Evolutionary conservation across 1,140 invertebrate genomes (phyloP).

Genomic region (Gerris buenoi): DNA sequence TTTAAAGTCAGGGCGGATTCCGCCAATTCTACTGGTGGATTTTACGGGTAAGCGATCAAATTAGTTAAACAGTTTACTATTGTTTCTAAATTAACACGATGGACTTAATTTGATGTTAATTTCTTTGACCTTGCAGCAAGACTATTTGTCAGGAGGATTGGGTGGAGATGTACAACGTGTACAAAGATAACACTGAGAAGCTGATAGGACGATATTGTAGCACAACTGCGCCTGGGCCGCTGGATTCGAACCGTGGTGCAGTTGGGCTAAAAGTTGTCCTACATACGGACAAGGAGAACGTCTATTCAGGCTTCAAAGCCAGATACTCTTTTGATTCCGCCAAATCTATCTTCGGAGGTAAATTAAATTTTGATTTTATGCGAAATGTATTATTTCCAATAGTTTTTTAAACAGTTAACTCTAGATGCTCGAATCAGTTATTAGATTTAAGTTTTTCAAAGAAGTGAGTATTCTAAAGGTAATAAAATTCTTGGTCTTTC

Average conservation of each 20-base stretch:
- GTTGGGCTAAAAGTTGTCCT: slow-evolving; percentile 66
- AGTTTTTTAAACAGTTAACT: slow-evolving; percentile 2
- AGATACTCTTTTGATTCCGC: slow-evolving; percentile 73
- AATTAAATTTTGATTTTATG: slow-evolving; percentile 9
- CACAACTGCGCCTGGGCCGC: slow-evolving; percentile 67
- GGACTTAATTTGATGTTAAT: background rate
- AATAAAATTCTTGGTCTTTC: no score
- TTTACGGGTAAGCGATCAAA: slow-evolving; percentile 38
- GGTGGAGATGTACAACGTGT: slow-evolving; percentile 81
- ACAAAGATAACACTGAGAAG: slow-evolving; percentile 58
- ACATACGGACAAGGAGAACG: slow-evolving; percentile 64
- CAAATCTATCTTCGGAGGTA: slow-evolving; percentile 69
- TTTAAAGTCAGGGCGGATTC: slow-evolving; percentile 69
- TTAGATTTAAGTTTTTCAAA: no score
- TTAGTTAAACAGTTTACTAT: no score
- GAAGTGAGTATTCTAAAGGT: no score
- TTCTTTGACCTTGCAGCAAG: background rate
- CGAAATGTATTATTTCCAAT: background rate
- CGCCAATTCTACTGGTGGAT: slow-evolving; percentile 35
- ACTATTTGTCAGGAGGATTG: slow-evolving; percentile 77
- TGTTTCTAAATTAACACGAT: no score
- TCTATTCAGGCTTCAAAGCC: slow-evolving; percentile 80
- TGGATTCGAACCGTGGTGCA: slow-evolving; percentile 71
- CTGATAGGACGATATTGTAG: slow-evolving; percentile 76
- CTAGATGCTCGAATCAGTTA: no score